Evolutionary conservation across 2,888 invertebrate genomes (phyloP).

Genomic region (Tetranychus piercei): DNA sequence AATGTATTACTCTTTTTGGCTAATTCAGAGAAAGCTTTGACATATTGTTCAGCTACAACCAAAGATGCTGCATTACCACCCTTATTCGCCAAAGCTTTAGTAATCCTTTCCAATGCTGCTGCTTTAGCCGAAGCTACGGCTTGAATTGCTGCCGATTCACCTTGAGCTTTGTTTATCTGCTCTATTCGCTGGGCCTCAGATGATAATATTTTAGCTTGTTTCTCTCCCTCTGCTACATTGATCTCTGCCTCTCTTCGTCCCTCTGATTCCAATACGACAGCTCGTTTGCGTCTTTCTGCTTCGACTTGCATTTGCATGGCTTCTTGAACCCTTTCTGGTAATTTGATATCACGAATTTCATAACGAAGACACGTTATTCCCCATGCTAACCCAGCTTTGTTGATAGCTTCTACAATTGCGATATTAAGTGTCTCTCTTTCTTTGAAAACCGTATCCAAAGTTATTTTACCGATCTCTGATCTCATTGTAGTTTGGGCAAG

Average conservation of each 20-base stretch:
- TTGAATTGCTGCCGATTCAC: constrained; percentile 33
- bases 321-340: constrained; percentile 79
- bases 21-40: constrained; percentile 73
- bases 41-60: constrained; percentile 85
- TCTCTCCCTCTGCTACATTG: constrained; percentile 90
- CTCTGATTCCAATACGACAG: constrained; percentile 90
- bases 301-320: constrained; percentile 99
- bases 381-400: constrained; percentile 96
- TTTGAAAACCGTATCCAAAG: constrained; percentile 82
- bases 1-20: constrained; percentile 85
- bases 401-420: constrained; percentile 78
- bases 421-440: constrained; percentile 90
- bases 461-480: constrained; percentile 92
- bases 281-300: constrained; percentile 87
- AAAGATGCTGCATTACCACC: constrained; percentile 62
- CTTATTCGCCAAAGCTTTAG: constrained; percentile 38
- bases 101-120: constrained; percentile 56
- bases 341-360: constrained; percentile 75
- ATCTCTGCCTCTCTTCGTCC: constrained; percentile 57
- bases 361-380: constrained; percentile 69
- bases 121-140: constrained; percentile 50
- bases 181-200: constrained; percentile 90
- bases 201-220: constrained; percentile 69
- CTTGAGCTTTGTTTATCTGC: constrained; percentile 35
- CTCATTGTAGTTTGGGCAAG: constrained; percentile 99